Percentiles rank a stretch among this genome's conserved stretches.
These are phyloP conservation scores for Escarpia spicata DNA, from an alignment of 2,888 invertebrate genomes.

Conservation along the genomic window DNA sequence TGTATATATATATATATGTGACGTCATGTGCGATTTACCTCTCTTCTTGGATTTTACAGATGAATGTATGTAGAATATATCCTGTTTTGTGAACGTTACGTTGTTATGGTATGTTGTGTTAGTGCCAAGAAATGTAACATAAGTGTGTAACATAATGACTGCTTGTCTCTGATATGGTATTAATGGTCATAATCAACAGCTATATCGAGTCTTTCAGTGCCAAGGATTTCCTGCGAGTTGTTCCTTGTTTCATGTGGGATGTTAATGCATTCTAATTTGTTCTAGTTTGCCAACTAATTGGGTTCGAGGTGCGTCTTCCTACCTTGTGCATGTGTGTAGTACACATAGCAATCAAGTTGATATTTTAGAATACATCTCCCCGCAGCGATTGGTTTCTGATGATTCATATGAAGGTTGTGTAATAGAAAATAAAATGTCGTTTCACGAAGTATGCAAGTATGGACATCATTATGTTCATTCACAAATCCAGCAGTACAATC, in stretches of 20 bases:
- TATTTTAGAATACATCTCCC: not conserved
- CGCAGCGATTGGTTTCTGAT: not conserved
- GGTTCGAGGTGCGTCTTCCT: no score
- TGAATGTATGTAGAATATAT: not conserved
- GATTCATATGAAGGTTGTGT: not conserved
- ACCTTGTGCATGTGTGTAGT: no score
- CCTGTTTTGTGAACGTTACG: not conserved
- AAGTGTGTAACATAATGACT: not conserved
- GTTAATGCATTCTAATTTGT: no score
- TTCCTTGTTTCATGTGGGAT: no score
- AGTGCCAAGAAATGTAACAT: not conserved
- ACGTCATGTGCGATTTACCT: not conserved
- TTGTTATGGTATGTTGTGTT: not conserved
- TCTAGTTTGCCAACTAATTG: no score
- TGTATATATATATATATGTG: not conserved
- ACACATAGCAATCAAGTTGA: not conserved
- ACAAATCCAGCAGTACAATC: not conserved
- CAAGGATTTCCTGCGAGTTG: no score
- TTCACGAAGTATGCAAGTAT: not conserved
- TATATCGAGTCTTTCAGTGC: not conserved
- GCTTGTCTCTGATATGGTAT: not conserved
- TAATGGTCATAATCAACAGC: not conserved
- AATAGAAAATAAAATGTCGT: not conserved
- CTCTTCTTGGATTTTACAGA: not conserved
- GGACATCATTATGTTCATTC: not conserved